Evolutionary conservation across 2,888 invertebrate species (phyloP).

Genomic region (Pseudeuparius sepicola): DNA sequence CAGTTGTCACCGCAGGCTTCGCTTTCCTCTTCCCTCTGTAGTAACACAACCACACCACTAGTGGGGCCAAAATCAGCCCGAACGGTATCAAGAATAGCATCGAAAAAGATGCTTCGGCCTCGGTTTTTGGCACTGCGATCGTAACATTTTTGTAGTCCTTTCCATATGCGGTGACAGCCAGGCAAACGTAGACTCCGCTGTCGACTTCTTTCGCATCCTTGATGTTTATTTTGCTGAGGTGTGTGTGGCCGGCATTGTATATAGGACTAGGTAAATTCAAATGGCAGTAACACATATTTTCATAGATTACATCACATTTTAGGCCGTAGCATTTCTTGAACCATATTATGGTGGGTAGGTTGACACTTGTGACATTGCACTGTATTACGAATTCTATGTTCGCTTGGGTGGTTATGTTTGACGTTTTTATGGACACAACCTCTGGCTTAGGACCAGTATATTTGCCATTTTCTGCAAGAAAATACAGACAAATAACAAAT

Average conservation of each 20-base stretch:
- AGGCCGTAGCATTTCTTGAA: slow-evolving; percentile 33
- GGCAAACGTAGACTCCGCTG: slow-evolving; percentile 34
- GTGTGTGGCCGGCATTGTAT: slow-evolving; percentile 29
- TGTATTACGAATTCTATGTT: slow-evolving; percentile 34
- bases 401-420: slow-evolving; percentile 29
- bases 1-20: not conserved
- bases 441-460: slow-evolving; percentile 29
- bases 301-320: slow-evolving; percentile 31
- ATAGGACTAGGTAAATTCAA: slow-evolving; percentile 25
- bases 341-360: slow-evolving; percentile 34
- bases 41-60: slow-evolving; percentile 34
- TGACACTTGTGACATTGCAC: slow-evolving; percentile 34
- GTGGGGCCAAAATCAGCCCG: slow-evolving; percentile 31
- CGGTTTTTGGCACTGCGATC: slow-evolving; percentile 27
- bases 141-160: slow-evolving; percentile 31
- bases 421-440: slow-evolving; percentile 29
- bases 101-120: slow-evolving; percentile 26
- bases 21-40: slow-evolving; percentile 29
- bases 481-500: no score
- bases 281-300: slow-evolving; percentile 30
- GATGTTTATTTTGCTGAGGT: slow-evolving; percentile 35
- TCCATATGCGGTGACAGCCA: slow-evolving; percentile 33
- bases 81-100: slow-evolving; percentile 34
- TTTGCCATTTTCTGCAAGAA: slow-evolving; percentile 26
- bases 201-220: slow-evolving; percentile 31